A percentile compares a stretch with the other conserved stretches of the same genome.
Conservation (phyloP, 2,113 vertebrate species). For the Rhinolophus sinicus region DNA sequence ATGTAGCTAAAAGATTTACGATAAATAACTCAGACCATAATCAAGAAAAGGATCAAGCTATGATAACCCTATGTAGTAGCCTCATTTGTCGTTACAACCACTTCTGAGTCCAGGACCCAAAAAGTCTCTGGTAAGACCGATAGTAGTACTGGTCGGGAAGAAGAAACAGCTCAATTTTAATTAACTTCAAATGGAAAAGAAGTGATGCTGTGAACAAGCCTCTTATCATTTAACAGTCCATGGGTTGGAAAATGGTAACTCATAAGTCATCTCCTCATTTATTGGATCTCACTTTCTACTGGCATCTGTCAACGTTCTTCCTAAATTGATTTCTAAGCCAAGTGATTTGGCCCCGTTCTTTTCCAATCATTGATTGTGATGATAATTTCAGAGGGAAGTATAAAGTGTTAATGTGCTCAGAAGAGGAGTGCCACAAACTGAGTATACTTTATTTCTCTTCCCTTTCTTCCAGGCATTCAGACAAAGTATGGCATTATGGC, state of each 20-base stretch:
- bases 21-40: not conserved
- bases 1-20: not conserved
- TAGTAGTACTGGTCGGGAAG: not conserved
- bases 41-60: not conserved
- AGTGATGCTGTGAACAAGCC: not conserved
- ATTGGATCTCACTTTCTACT: not conserved
- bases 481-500: not conserved
- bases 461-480: not conserved
- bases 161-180: not conserved
- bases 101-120: not conserved
- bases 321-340: not conserved
- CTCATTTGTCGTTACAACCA: not conserved
- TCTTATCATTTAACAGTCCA: not conserved
- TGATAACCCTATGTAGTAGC: not conserved
- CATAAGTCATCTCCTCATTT: not conserved
- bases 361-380: not conserved
- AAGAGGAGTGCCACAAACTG: not conserved
- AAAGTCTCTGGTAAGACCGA: not conserved
- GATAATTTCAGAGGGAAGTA: not conserved
- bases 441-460: not conserved
- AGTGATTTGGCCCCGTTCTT: not conserved
- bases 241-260: not conserved
- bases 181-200: not conserved
- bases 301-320: not conserved
- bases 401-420: not conserved